Base-by-base conservation (phyloP, 35 echinoderm and acorn worm species). In the Apostichopus japonicus region DNA sequence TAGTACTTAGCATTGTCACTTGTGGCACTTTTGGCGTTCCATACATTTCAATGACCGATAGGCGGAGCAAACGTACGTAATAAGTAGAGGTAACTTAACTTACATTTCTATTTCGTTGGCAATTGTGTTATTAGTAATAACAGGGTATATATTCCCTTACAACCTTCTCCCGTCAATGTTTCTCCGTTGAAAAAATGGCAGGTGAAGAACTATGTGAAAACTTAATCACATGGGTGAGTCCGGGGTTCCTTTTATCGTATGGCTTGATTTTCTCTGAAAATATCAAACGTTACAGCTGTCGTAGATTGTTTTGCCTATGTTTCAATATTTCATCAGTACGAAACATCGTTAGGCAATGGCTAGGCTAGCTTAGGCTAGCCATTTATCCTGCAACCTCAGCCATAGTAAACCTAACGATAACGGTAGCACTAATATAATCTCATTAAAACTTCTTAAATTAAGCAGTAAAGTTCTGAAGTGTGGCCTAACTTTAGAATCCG, bases 171-270 rank as follows among this genome's bases (percentile, higher is more conserved):
- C n/a, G 71, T 75, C 71, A 75, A 75, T 75, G 71, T 75, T 15
- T 75, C 71, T 75, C 0, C 71, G 71, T 75, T 75, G n/a, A 75
- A 13, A 75, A 75, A 5, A 84, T 84, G 81, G 81, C 81, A 84
- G 81, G 81, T 10, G 81, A 84, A 84, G 81, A 84, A 15, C 81
- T 84, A 51, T 84, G 81, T 84, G 81, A 84, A 58, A 55, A 84
- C 57, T 84, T 84, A 57, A 84, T 84, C 81, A 84, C 81, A 84
- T 84, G 81, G 81, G 81, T 84, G 56, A 23, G 81, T 84, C 15
- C 3, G 8, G 21, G 5, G 21, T n/a, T 51, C 10, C 53, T 84
- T 23, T 75, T 13, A 61, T 61, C 57, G 57, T 10, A 61, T 61
- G 57, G 7, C 57, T 61, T 61, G 57, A 61, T 61, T 61, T 61